Evolutionary conservation across 2,888 invertebrate species (phyloP).

Genomic region (Resseliella maxima): DNA sequence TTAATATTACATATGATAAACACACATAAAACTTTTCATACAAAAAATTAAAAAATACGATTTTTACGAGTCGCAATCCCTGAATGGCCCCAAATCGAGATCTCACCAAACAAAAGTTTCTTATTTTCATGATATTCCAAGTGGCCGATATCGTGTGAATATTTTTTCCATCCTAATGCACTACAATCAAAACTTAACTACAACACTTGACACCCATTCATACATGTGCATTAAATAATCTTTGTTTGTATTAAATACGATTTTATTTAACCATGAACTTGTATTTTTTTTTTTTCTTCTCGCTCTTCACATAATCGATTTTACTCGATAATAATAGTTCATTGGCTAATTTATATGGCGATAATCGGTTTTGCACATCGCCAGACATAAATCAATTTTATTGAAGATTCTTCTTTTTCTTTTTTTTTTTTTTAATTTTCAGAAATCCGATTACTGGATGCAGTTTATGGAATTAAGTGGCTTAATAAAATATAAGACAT

Average conservation of each 20-base stretch:
- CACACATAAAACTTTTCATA: no score
- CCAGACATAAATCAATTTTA: not conserved
- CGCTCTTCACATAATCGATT: not conserved
- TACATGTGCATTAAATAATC: not conserved
- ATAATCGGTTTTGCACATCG: not conserved
- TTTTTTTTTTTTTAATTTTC: not conserved
- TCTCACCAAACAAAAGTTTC: no score
- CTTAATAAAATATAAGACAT: not conserved
- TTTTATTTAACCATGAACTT: not conserved
- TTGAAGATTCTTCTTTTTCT: not conserved
- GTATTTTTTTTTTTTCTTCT: not conserved
- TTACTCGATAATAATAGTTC: not conserved
- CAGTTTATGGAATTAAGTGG: not conserved
- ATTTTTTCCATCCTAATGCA: no score
- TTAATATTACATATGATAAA: no score
- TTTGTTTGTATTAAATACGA: not conserved
- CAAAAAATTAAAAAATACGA: no score
- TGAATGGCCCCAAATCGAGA: no score
- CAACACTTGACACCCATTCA: no score
- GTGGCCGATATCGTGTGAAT: no score
- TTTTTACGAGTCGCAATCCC: no score
- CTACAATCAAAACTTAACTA: no score
- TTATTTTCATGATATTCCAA: no score
- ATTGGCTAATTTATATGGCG: not conserved
- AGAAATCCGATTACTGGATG: conserved; percentile 8